Evolutionary conservation across 2,113 vertebrate species (phyloP).

Genomic region (Micromys minutus): DNA sequence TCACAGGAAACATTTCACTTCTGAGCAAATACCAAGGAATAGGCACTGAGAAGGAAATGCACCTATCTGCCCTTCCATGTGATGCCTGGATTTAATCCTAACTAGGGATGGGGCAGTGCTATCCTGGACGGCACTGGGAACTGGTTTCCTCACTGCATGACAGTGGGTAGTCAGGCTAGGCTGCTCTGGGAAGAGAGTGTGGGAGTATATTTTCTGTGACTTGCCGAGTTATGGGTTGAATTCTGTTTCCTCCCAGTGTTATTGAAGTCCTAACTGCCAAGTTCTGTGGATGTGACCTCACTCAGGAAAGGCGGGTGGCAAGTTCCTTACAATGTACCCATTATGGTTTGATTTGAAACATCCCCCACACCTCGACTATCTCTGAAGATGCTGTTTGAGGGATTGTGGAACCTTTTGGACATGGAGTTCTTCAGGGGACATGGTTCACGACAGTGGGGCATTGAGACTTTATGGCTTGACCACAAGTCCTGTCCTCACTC

Average conservation of each 20-base stretch:
- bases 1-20: not conserved
- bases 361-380: too few relatives aligned
- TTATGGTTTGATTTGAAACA: not conserved
- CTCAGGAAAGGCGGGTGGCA: not conserved
- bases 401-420: not conserved
- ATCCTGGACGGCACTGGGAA: not conserved
- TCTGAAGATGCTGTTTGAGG: not conserved
- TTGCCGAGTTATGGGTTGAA: not conserved
- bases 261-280: not conserved
- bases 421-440: not conserved
- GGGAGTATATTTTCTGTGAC: not conserved
- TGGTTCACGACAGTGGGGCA: not conserved
- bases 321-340: not conserved
- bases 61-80: not conserved
- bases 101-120: too few relatives aligned
- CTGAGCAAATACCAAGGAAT: not conserved
- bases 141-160: not conserved
- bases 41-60: not conserved
- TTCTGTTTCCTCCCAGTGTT: not conserved
- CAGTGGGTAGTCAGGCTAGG: fast-evolving
- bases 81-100: not conserved
- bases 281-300: not conserved
- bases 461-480: not conserved
- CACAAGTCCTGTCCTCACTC: too few relatives aligned
- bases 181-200: not conserved